These are phyloP conservation scores for Lucilia sericata DNA, from an alignment of 1,140 invertebrate species.

Conservation along the genomic window DNA sequence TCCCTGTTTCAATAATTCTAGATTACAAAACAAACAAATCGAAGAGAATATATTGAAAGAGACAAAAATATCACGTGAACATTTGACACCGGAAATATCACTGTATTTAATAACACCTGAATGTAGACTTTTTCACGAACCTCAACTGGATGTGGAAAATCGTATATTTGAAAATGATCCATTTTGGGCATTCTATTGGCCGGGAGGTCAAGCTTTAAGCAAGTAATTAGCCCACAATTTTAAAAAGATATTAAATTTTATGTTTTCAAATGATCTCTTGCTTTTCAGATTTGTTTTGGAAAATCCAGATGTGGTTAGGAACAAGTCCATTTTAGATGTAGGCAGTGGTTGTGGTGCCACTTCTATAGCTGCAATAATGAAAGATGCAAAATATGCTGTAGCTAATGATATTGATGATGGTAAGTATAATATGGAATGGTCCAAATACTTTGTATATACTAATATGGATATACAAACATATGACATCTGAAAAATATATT, in stretches of 20 bases:
- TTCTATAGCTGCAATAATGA: constrained; percentile 66
- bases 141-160: constrained; percentile 51
- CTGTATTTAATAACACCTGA: constrained; percentile 70
- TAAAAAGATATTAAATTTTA: neutral
- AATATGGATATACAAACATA: too few relatives aligned
- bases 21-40: constrained; percentile 17
- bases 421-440: constrained; percentile 8
- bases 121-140: constrained; percentile 69
- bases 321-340: constrained; percentile 64
- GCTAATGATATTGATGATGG: constrained; percentile 69
- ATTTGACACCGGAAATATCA: constrained; percentile 72
- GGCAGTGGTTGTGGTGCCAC: constrained; percentile 68
- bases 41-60: constrained; percentile 43
- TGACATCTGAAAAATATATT: too few relatives aligned
- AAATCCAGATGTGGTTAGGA: constrained; percentile 59
- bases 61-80: constrained; percentile 54
- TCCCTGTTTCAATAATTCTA: neutral
- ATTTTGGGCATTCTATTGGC: constrained; percentile 75
- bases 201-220: constrained; percentile 70
- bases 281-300: constrained; percentile 69
- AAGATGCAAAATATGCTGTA: constrained; percentile 57
- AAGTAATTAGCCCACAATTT: constrained; percentile 56
- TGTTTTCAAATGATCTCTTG: neutral
- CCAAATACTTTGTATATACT: constrained; percentile 68
- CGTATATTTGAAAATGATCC: constrained; percentile 67